These are phyloP conservation scores for Exephanes ischioxanthus DNA, from an alignment of 2,888 invertebrate genomes.

Conservation along the genomic window DNA sequence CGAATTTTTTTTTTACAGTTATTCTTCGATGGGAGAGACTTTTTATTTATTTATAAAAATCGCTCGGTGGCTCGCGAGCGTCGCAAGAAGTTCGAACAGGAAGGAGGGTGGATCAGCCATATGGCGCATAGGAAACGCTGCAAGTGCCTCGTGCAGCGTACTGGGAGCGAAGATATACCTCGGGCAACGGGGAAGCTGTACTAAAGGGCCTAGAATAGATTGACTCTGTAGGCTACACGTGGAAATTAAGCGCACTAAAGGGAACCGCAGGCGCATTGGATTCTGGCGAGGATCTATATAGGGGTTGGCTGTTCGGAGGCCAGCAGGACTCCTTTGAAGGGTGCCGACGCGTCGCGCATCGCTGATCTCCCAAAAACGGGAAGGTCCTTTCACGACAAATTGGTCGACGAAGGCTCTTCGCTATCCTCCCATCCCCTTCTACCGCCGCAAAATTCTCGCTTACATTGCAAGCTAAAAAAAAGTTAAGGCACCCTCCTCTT, in stretches of 20 bases:
- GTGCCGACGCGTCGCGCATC: conserved; percentile 56
- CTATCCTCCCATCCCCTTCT: conserved; percentile 14
- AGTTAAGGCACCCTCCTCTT: conserved; percentile 32
- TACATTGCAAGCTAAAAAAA: conserved; percentile 37
- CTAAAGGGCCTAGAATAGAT: conserved; percentile 3
- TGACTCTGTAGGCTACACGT: conserved; percentile 14
- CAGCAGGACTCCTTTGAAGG: conserved; percentile 55
- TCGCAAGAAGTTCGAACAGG: neutral
- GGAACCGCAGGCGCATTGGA: conserved; percentile 27
- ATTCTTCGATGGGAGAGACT: too few relatives aligned
- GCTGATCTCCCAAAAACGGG: conserved; percentile 58
- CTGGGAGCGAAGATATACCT: neutral
- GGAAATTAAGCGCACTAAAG: conserved; percentile 5
- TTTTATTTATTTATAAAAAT: neutral
- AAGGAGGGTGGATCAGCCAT: neutral
- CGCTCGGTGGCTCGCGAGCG: neutral
- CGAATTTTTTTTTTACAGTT: too few relatives aligned
- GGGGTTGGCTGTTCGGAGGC: conserved; percentile 44
- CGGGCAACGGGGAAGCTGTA: conserved; percentile 1
- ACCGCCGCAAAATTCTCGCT: conserved; percentile 48
- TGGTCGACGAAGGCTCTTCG: conserved; percentile 51
- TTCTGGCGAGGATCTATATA: conserved; percentile 8
- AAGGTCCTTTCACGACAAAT: conserved; percentile 59
- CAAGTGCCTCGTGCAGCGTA: conserved; percentile 8
- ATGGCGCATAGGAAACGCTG: conserved; percentile 1